These are phyloP conservation scores for Coregonus ussuriensis DNA, from an alignment of 2,797 vertebrate genomes.

Conservation along the genomic window DNA sequence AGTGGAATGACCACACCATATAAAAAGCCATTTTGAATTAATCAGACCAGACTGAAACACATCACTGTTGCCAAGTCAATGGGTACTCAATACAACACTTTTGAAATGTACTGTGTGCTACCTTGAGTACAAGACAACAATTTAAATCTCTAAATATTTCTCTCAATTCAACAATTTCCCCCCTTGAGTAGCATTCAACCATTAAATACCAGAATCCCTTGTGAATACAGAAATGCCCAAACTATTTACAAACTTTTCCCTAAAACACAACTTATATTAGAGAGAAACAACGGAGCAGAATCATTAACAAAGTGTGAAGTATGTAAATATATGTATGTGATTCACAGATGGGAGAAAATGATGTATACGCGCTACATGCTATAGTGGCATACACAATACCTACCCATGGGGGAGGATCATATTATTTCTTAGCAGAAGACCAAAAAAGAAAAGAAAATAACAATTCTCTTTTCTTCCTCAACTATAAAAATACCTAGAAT, in stretches of 20 bases:
- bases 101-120: not conserved
- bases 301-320: conserved; percentile 28
- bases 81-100: too few species aligned
- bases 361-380: conserved; percentile 76
- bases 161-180: conserved; percentile 29
- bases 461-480: conserved; percentile 19
- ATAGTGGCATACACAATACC: conserved; percentile 64
- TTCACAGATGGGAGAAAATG: conserved; percentile 23
- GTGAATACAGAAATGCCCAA: conserved; percentile 40
- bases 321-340: conserved; percentile 67
- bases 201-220: conserved; percentile 27
- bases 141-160: conserved; percentile 22
- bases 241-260: conserved; percentile 54
- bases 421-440: conserved; percentile 58
- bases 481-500: conserved; percentile 81
- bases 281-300: conserved; percentile 40
- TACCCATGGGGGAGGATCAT: not conserved
- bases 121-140: not conserved
- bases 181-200: conserved; percentile 21
- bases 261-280: conserved; percentile 18
- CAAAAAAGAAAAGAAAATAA: conserved; percentile 50
- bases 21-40: conserved; percentile 23
- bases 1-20: conserved; percentile 34
- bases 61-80: not conserved
- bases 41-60: conserved; percentile 34